Percentiles rank a stretch among this genome's conserved stretches.
phyloP scores from a whole-genome alignment of 2,888 invertebrate species.

The Cephus spinipes region DNA sequence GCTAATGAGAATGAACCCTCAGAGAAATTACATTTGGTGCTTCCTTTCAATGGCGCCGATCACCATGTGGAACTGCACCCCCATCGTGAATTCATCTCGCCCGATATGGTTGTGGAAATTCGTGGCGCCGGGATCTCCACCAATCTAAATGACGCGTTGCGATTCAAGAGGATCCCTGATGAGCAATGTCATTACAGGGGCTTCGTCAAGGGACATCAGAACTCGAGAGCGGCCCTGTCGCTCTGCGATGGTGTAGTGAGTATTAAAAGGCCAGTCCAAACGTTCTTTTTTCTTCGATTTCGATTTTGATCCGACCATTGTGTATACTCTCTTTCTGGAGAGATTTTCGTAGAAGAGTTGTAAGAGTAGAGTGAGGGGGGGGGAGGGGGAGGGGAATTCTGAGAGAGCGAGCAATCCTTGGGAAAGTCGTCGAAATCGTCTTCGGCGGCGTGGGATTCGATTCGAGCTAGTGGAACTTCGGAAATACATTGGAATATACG shows the following conservation, averaged over 20 bases:
- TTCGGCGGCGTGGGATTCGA: no score
- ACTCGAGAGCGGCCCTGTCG: conserved; percentile 69
- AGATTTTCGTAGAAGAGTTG: not conserved
- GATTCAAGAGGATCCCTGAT: conserved; percentile 47
- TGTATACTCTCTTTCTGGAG: conserved; percentile 2
- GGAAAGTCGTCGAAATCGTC: no score
- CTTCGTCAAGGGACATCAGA: conserved; percentile 59
- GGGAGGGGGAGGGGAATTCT: no score
- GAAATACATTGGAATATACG: no score
- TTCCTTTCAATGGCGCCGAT: conserved; percentile 54
- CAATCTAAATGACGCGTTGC: conserved; percentile 51
- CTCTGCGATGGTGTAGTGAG: conserved; percentile 68
- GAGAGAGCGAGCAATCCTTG: no score
- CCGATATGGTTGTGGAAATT: conserved; percentile 78
- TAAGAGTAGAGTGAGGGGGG: not conserved
- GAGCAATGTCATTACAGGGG: conserved; percentile 70
- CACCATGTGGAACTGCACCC: conserved; percentile 69
- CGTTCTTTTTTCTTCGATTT: not conserved
- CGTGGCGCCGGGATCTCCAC: conserved; percentile 69
- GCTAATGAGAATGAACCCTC: conserved; percentile 18
- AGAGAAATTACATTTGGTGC: conserved; percentile 52
- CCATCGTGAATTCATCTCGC: conserved; percentile 69
- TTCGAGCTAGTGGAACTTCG: no score
- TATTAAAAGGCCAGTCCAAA: conserved; percentile 6
- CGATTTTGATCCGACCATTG: not conserved